These are phyloP conservation scores for Corythoichthys intestinalis DNA, from an alignment of 2,113 vertebrate species.

Conservation along the genomic window DNA sequence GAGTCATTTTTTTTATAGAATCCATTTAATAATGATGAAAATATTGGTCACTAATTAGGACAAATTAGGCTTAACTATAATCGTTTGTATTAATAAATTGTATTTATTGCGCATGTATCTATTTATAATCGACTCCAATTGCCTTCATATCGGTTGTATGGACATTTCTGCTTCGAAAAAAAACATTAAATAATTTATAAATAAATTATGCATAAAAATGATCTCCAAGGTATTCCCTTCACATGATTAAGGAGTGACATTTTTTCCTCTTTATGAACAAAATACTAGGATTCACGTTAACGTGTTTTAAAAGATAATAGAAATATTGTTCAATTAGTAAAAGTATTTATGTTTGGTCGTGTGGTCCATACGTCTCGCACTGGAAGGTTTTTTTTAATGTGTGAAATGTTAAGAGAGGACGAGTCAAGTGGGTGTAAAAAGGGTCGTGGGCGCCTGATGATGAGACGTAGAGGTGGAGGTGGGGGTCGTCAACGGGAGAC, in stretches of 20 bases:
- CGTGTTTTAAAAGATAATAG: neutral
- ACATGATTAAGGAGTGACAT: neutral
- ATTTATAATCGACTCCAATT: neutral
- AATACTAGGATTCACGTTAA: neutral
- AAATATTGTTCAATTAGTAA: neutral
- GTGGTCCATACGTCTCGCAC: neutral
- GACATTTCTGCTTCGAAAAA: neutral
- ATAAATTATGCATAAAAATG: too few relatives aligned
- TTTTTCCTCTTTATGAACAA: neutral
- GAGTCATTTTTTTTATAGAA: neutral
- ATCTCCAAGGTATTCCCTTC: neutral
- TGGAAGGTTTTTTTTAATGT: neutral
- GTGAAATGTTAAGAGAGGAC: constrained; percentile 27
- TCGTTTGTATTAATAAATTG: too few relatives aligned
- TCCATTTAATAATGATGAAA: neutral
- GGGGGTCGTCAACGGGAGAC: neutral
- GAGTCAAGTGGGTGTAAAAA: constrained; percentile 42
- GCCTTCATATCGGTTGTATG: neutral
- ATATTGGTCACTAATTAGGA: neutral
- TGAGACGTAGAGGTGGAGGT: constrained; percentile 37
- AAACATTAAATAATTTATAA: too few relatives aligned
- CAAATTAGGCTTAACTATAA: neutral
- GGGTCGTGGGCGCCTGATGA: constrained; percentile 31
- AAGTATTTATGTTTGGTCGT: neutral
- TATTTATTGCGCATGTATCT: neutral